These are phyloP conservation scores for Zelleria hepariella DNA, from an alignment of 2,888 invertebrate genomes.

Conservation along the genomic window DNA sequence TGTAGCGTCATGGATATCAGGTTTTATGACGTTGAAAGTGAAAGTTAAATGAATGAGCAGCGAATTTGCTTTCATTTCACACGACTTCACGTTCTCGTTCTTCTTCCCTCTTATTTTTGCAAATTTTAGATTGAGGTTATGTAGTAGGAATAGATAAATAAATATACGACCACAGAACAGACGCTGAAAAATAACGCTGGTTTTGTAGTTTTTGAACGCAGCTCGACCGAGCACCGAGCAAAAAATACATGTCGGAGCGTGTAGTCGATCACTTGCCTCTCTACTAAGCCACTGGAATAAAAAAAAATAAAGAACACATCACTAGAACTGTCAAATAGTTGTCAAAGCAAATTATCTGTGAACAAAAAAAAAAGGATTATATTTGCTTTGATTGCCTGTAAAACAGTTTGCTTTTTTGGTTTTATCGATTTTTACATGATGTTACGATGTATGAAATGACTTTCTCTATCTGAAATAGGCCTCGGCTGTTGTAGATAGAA, in stretches of 20 bases:
- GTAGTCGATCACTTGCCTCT: background rate
- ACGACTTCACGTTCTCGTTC: no score
- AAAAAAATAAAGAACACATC: background rate
- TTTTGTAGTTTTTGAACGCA: background rate
- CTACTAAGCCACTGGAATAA: background rate
- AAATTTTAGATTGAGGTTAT: background rate
- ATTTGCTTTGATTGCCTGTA: background rate
- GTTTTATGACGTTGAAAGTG: conserved; percentile 21
- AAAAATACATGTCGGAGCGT: background rate
- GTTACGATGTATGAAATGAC: background rate
- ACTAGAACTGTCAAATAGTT: background rate
- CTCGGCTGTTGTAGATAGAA: background rate
- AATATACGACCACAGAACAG: background rate
- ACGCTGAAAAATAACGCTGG: background rate
- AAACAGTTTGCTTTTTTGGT: background rate
- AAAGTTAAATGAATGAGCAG: conserved; percentile 16
- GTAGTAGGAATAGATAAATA: background rate
- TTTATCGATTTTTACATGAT: background rate
- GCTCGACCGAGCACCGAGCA: background rate
- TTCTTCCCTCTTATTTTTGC: background rate
- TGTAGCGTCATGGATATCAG: conserved; percentile 54
- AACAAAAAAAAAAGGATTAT: background rate
- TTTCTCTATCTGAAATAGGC: background rate
- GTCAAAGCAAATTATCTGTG: background rate
- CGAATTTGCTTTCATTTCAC: conserved; percentile 5